Conservation (phyloP, 92 coral and sea anemone species). For the Siderastrea siderea region DNA sequence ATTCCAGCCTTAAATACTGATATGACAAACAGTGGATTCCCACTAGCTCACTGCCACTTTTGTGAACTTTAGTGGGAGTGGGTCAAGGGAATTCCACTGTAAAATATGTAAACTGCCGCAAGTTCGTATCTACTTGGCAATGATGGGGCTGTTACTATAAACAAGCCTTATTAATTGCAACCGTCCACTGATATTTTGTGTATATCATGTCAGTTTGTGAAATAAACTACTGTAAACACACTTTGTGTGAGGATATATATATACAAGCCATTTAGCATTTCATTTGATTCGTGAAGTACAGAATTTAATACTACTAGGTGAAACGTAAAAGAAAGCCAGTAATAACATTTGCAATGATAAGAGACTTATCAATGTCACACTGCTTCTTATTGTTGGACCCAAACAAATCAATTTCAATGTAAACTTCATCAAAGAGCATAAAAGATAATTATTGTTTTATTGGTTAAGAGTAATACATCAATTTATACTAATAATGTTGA, state of each 20-base stretch:
- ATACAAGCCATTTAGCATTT: slow-evolving; percentile 2
- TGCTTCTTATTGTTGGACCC: too few species aligned
- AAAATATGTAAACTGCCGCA: slow-evolving; percentile 18
- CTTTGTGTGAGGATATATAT: background rate
- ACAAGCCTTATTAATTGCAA: slow-evolving; percentile 12
- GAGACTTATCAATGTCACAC: too few species aligned
- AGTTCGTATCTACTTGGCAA: slow-evolving; percentile 53
- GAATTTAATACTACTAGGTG: too few species aligned
- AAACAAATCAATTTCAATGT: too few species aligned
- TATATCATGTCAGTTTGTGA: slow-evolving; percentile 17
- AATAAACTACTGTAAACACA: slow-evolving; percentile 18
- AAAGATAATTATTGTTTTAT: too few species aligned
- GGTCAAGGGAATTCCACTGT: slow-evolving; percentile 4
- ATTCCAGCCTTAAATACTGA: slow-evolving; percentile 8
- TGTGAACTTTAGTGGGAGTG: background rate
- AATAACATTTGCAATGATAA: too few species aligned
- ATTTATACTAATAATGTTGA: too few species aligned
- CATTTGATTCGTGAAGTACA: background rate
- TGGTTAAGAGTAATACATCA: too few species aligned
- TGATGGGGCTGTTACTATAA: background rate
- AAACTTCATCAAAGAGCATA: too few species aligned
- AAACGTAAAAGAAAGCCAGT: too few species aligned
- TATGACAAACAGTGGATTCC: background rate
- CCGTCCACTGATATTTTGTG: slow-evolving; percentile 5
- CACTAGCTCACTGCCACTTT: background rate